These are phyloP conservation scores for Nebria brevicollis DNA, from an alignment of 2,888 invertebrate species.

Conservation along the genomic window DNA sequence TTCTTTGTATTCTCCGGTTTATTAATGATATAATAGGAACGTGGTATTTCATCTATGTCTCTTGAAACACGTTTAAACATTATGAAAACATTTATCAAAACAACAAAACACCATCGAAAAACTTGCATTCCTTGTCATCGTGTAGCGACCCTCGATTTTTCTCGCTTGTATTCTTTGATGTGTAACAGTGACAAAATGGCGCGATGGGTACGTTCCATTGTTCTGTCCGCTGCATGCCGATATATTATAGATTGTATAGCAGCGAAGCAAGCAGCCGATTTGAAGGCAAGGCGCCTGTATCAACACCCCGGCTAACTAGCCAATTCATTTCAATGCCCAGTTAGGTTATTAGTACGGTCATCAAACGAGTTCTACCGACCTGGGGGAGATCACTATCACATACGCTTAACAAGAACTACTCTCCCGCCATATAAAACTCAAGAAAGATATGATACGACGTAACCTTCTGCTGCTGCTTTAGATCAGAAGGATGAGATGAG, in stretches of 20 bases:
- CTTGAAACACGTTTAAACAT: constrained; percentile 34
- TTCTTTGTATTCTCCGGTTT: constrained; percentile 9
- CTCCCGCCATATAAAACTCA: constrained; percentile 12
- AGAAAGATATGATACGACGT: constrained; percentile 7
- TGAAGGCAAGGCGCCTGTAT: constrained; percentile 18
- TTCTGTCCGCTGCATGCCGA: not conserved
- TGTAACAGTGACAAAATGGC: constrained; percentile 28
- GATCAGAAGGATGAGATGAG: constrained; percentile 24
- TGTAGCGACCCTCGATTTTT: constrained; percentile 24
- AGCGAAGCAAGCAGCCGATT: not conserved
- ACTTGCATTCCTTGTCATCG: constrained; percentile 28
- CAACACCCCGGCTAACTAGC: constrained; percentile 18
- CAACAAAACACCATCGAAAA: constrained; percentile 17
- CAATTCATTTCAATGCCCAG: constrained; percentile 16
- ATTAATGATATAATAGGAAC: constrained; percentile 29
- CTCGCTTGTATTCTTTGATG: constrained; percentile 7
- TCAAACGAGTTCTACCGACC: constrained; percentile 20
- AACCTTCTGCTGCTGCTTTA: constrained; percentile 6
- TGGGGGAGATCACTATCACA: not conserved
- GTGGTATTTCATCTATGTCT: constrained; percentile 32
- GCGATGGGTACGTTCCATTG: not conserved
- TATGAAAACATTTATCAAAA: constrained; percentile 39
- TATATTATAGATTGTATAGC: not conserved
- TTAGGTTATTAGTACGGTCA: constrained; percentile 19
- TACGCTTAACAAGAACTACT: constrained; percentile 21